Evolutionary conservation across 2,113 vertebrate genomes (phyloP).

Genomic region (Rhabdornis inornatus): DNA sequence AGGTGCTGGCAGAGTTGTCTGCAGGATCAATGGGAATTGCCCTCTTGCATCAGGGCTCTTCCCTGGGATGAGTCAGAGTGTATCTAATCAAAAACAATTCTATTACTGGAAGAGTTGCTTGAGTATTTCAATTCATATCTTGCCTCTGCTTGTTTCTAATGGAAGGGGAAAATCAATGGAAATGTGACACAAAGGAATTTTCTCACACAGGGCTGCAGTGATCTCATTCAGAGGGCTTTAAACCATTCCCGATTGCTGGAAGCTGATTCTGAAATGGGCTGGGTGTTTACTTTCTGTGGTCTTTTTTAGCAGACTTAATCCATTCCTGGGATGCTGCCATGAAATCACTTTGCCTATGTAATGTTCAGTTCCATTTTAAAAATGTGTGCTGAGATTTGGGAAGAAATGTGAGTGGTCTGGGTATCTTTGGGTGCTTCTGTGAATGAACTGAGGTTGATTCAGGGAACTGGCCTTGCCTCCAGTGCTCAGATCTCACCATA

Average conservation of each 20-base stretch:
- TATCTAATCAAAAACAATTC: slow-evolving; percentile 46
- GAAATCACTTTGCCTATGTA: neutral
- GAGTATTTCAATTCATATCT: slow-evolving; percentile 46
- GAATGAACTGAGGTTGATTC: neutral
- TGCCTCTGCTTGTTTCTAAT: slow-evolving; percentile 46
- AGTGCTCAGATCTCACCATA: neutral
- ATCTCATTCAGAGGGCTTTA: neutral
- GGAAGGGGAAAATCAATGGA: slow-evolving; percentile 48
- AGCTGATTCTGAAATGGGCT: neutral
- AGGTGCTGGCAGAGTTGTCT: neutral
- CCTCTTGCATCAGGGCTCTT: slow-evolving; percentile 59
- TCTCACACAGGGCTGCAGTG: neutral
- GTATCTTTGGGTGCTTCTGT: neutral
- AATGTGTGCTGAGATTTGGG: neutral
- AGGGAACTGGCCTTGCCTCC: neutral
- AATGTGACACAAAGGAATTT: slow-evolving; percentile 44
- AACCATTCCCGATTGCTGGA: slow-evolving; percentile 39
- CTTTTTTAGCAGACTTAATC: slow-evolving; percentile 8
- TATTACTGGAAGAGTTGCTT: slow-evolving; percentile 56
- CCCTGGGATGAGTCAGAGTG: slow-evolving; percentile 40
- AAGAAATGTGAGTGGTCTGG: neutral
- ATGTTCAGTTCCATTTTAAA: neutral
- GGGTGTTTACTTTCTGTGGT: slow-evolving; percentile 19
- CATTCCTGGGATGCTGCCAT: neutral
- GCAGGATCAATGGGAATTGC: slow-evolving; percentile 61